A percentile compares a stretch with the other conserved stretches of the same genome.
phyloP scores from a whole-genome alignment of 2,888 invertebrate genomes.

The Siphlonurus alternatus region DNA sequence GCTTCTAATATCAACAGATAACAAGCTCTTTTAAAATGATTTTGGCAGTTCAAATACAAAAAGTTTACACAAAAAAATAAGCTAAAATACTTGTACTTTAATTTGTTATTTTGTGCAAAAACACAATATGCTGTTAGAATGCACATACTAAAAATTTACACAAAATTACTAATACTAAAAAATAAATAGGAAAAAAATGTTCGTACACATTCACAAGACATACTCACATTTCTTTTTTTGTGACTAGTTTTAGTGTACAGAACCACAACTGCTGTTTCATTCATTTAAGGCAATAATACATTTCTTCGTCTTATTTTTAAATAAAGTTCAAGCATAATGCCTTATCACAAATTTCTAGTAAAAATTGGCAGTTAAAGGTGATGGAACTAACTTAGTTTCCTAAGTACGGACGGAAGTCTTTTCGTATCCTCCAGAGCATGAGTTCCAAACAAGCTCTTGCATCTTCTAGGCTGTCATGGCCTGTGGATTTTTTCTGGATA shows the following conservation, averaged over 20 bases:
- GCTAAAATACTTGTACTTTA: not conserved
- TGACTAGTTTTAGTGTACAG: not conserved
- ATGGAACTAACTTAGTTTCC: conserved; percentile 21
- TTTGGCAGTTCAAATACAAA: not conserved
- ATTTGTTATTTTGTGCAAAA: not conserved
- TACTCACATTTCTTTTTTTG: not conserved
- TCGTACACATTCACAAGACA: not conserved
- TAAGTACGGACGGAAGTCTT: conserved; percentile 26
- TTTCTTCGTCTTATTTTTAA: not conserved
- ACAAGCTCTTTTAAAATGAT: not conserved
- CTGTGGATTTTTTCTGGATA: conserved; percentile 57
- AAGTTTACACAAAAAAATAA: not conserved
- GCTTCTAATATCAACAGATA: not conserved
- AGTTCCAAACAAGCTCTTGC: conserved; percentile 79
- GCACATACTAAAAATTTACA: not conserved
- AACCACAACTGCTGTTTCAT: not conserved
- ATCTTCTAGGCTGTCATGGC: conserved; percentile 90
- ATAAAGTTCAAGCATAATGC: not conserved
- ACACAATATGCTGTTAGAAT: not conserved
- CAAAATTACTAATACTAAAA: not conserved
- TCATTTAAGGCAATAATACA: not conserved
- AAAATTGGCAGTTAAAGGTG: not conserved
- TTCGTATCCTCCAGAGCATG: conserved; percentile 57
- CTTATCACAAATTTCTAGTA: conserved; percentile 3
- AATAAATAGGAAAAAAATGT: conserved; percentile 3